A percentile compares a stretch with the other conserved stretches of the same genome.
phyloP scores from a whole-genome alignment of 2,113 vertebrate genomes.

The Myotis lucifugus region DNA sequence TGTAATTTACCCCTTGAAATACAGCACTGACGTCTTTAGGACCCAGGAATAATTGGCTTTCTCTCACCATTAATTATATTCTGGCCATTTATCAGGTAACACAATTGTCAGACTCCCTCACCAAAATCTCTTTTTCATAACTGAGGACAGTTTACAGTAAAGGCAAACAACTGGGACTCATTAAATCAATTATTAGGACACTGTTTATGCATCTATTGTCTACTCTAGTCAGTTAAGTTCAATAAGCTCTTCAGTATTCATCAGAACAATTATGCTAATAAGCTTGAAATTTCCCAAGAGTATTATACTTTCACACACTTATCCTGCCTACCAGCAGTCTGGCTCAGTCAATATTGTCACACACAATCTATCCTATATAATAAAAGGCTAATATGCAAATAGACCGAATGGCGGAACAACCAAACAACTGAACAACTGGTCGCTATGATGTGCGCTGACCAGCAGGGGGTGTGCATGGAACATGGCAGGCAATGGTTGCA shows the following conservation, averaged over 20 bases:
- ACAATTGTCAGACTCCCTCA: constrained; percentile 54
- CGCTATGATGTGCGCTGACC: no score
- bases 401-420: no score
- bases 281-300: constrained; percentile 56
- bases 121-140: constrained; percentile 69
- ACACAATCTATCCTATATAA: background rate
- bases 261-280: constrained; percentile 73
- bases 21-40: background rate
- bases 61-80: constrained; percentile 56
- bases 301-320: constrained; percentile 67
- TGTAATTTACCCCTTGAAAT: constrained; percentile 10
- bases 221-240: constrained; percentile 64
- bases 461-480: no score
- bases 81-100: constrained; percentile 43
- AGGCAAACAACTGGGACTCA: constrained; percentile 70
- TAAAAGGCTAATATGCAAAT: no score
- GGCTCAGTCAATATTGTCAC: constrained; percentile 66
- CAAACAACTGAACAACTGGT: no score
- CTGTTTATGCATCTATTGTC: constrained; percentile 71
- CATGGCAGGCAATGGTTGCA: no score
- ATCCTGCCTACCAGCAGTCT: constrained; percentile 51
- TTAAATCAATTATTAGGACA: constrained; percentile 68
- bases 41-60: constrained; percentile 19
- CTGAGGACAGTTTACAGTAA: constrained; percentile 64
- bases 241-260: constrained; percentile 71